These are phyloP conservation scores for Strigops habroptila DNA, from an alignment of 2,113 vertebrate genomes.

Conservation along the genomic window DNA sequence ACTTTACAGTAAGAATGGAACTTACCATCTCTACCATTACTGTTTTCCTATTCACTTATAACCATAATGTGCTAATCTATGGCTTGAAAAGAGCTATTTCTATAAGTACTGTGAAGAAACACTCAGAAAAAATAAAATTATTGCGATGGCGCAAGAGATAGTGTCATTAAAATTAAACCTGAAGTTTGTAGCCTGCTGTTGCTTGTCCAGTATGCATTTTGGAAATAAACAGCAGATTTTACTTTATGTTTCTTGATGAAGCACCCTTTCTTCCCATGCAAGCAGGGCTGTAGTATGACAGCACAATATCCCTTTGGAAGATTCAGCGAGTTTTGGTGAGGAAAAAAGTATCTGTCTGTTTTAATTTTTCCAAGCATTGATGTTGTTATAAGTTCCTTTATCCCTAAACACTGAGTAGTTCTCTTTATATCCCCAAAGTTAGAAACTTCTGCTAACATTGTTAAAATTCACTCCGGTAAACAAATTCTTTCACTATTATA, in stretches of 20 bases:
- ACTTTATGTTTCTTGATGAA: not conserved
- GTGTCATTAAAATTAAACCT: not conserved
- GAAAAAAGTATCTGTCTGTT: not conserved
- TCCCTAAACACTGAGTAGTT: not conserved
- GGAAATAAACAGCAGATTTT: not conserved
- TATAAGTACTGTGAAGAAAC: not conserved
- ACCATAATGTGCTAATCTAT: not conserved
- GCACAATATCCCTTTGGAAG: not conserved
- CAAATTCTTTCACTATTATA: not conserved
- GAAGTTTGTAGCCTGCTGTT: not conserved
- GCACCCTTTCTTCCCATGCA: not conserved
- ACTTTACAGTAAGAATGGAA: not conserved
- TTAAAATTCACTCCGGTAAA: not conserved
- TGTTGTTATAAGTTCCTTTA: not conserved
- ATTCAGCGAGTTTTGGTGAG: not conserved
- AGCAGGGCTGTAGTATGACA: not conserved
- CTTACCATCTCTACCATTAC: not conserved
- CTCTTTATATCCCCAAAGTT: not conserved
- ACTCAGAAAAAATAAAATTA: not conserved
- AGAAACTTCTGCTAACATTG: not conserved
- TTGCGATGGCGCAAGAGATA: rapidly evolving
- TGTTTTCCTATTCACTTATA: not conserved
- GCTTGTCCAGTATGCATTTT: not conserved
- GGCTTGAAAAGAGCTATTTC: not conserved
- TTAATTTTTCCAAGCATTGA: not conserved